These are phyloP conservation scores for Scophthalmus maximus DNA, from an alignment of 2,113 vertebrate genomes.

Conservation along the genomic window DNA sequence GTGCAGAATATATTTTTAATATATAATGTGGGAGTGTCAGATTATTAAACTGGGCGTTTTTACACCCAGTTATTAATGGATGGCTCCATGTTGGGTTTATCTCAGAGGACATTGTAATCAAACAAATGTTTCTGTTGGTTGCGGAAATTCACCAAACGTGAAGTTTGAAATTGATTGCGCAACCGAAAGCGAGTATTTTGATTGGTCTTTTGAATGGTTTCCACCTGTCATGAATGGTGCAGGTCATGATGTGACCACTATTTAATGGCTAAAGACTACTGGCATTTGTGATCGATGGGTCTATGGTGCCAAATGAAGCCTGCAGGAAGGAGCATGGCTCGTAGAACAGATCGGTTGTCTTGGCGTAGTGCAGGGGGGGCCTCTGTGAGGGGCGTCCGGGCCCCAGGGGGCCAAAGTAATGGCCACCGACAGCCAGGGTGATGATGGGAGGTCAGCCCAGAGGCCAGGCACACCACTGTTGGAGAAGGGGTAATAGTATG, in stretches of 20 bases:
- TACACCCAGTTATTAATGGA: neutral
- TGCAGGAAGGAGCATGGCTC: slow-evolving; percentile 4
- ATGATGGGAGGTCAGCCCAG: slow-evolving; percentile 72
- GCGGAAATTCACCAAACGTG: slow-evolving; percentile 8
- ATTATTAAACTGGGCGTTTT: neutral
- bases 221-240: neutral
- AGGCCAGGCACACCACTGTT: slow-evolving; percentile 38
- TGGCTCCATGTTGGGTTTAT: slow-evolving; percentile 1
- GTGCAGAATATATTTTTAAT: slow-evolving; percentile 1
- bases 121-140: slow-evolving; percentile 26
- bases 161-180: slow-evolving; percentile 18
- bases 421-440: slow-evolving; percentile 71
- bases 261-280: slow-evolving; percentile 21
- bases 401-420: slow-evolving; percentile 75
- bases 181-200: slow-evolving; percentile 33
- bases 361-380: slow-evolving; percentile 28
- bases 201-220: slow-evolving; percentile 22
- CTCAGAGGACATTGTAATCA: slow-evolving; percentile 7
- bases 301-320: slow-evolving; percentile 36
- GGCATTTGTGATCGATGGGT: slow-evolving; percentile 29
- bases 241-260: neutral
- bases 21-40: neutral
- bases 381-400: slow-evolving; percentile 40
- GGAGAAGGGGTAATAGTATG: slow-evolving; percentile 22
- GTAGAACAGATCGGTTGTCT: slow-evolving; percentile 56